Evolutionary conservation across 1,140 invertebrate genomes (phyloP).

Genomic region (Asbolus verrucosus): DNA sequence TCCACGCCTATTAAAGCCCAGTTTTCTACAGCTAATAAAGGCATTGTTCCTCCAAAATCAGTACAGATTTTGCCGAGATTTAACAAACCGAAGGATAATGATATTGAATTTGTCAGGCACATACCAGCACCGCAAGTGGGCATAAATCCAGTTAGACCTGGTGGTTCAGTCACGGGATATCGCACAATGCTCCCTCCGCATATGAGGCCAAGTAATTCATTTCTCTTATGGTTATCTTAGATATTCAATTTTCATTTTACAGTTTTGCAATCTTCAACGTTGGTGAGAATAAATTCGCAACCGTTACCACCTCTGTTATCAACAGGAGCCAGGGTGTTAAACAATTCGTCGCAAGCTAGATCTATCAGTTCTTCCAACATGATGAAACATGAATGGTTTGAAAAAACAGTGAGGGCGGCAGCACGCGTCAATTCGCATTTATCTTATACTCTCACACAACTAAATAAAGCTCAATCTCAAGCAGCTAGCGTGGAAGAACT

Average conservation of each 20-base stretch:
- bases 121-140: conserved; percentile 9
- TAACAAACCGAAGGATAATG: conserved; percentile 4
- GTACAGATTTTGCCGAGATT: conserved; percentile 9
- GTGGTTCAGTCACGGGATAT: neutral
- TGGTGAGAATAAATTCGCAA: conserved; percentile 6
- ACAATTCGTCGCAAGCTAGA: neutral
- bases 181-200: neutral
- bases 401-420: conserved; percentile 59
- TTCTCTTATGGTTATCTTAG: neutral
- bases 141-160: too few relatives aligned
- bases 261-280: neutral
- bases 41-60: neutral
- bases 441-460: conserved; percentile 57
- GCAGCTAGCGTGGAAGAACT: conserved; percentile 57
- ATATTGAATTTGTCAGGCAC: conserved; percentile 19
- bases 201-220: neutral
- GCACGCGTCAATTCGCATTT: conserved; percentile 59
- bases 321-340: neutral
- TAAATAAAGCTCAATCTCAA: conserved; percentile 56
- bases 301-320: neutral
- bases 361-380: conserved; percentile 19
- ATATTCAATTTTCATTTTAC: neutral
- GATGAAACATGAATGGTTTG: conserved; percentile 62
- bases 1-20: too few relatives aligned
- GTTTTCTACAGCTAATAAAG: neutral